phyloP scores from a whole-genome alignment of 2,888 invertebrate genomes.

The Campoletis raptor region DNA sequence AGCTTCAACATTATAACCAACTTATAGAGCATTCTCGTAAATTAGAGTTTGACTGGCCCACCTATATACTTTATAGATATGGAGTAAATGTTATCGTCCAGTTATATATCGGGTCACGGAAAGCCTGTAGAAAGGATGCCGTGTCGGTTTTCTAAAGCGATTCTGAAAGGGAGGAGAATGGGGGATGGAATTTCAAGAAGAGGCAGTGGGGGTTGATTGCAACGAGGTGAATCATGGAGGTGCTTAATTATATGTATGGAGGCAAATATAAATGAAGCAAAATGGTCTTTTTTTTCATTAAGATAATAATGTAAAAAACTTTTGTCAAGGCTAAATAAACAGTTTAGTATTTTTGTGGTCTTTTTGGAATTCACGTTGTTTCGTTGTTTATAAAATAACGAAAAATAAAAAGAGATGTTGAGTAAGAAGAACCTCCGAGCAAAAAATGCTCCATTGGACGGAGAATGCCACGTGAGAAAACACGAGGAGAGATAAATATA shows the following conservation, averaged over 20 bases:
- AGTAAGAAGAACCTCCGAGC: slow-evolving; percentile 18
- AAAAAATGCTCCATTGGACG: slow-evolving; percentile 76
- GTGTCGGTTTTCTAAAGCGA: slow-evolving; percentile 33
- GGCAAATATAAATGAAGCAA: background rate
- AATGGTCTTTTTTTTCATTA: background rate
- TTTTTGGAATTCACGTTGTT: slow-evolving; percentile 1
- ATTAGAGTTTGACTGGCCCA: slow-evolving; percentile 64
- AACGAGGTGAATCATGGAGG: background rate
- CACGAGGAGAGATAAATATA: slow-evolving; percentile 75
- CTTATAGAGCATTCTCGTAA: slow-evolving; percentile 58
- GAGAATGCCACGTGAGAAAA: slow-evolving; percentile 76
- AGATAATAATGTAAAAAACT: background rate
- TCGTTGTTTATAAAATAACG: background rate
- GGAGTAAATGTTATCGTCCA: slow-evolving; percentile 11
- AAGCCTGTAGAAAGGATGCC: slow-evolving; percentile 48
- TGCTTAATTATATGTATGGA: background rate
- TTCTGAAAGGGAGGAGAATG: background rate
- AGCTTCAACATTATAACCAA: slow-evolving; percentile 50
- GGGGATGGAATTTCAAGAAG: background rate
- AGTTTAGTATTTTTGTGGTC: background rate
- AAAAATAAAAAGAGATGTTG: background rate
- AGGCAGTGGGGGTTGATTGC: background rate
- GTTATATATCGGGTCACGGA: slow-evolving; percentile 49
- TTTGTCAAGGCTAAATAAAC: background rate
- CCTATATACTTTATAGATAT: slow-evolving; percentile 4